Percentiles rank a stretch among this genome's conserved stretches.
Conservation (phyloP, 2,797 vertebrate genomes). For the Ceryle rudis region DNA sequence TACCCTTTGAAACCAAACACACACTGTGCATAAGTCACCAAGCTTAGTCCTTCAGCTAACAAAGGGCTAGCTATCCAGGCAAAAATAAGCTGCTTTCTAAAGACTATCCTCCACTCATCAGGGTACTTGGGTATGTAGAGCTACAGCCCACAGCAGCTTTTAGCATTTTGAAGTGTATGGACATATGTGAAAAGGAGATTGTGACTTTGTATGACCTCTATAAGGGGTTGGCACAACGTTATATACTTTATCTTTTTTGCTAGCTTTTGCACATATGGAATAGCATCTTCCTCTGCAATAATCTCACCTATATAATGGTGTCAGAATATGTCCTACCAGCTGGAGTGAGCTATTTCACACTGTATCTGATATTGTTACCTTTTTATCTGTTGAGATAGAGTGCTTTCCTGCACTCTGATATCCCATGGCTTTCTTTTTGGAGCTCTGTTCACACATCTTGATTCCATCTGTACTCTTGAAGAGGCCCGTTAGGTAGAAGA, state of each 20-base stretch:
- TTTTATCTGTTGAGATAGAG: slow-evolving; percentile 27
- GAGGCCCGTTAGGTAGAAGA: slow-evolving; percentile 45
- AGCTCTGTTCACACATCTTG: slow-evolving; percentile 70
- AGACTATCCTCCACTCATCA: background rate
- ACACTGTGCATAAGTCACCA: background rate
- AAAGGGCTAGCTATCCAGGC: background rate
- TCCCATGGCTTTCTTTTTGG: slow-evolving; percentile 38
- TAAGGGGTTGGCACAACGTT: background rate
- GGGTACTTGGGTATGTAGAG: background rate
- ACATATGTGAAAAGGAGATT: background rate
- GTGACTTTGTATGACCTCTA: background rate
- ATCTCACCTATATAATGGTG: background rate
- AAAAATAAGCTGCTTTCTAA: background rate
- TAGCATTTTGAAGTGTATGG: background rate
- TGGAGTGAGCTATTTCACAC: slow-evolving; percentile 22
- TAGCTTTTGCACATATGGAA: background rate
- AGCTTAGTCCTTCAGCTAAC: background rate
- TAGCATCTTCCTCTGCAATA: slow-evolving; percentile 1
- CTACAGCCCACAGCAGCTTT: background rate
- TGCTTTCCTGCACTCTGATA: slow-evolving; percentile 16
- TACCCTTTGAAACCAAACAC: background rate
- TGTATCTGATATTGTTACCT: slow-evolving; percentile 44
- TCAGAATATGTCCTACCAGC: slow-evolving; percentile 37
- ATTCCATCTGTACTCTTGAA: slow-evolving; percentile 64
- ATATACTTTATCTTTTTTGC: background rate